A percentile compares a stretch with the other conserved stretches of the same genome.
These are phyloP conservation scores for Nephrotoma guestfalica DNA, from an alignment of 2,888 invertebrate genomes.

Conservation along the genomic window DNA sequence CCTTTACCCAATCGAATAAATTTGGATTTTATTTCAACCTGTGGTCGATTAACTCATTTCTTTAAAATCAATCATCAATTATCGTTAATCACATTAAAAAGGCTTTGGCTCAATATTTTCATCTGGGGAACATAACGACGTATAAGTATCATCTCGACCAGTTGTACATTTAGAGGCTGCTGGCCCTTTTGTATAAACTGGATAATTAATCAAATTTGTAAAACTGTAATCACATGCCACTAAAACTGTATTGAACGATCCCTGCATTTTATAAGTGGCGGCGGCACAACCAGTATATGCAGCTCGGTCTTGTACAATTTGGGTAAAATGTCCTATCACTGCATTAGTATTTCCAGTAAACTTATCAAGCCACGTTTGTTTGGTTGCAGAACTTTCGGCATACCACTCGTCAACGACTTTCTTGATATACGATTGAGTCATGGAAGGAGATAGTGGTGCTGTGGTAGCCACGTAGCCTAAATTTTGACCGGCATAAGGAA, in stretches of 20 bases:
- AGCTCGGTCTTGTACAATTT: slow-evolving; percentile 7
- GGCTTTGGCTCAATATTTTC: neutral
- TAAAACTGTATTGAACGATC: neutral
- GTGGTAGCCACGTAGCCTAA: neutral
- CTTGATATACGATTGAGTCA: neutral
- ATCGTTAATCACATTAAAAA: neutral
- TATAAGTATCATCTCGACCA: neutral
- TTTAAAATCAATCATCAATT: no score
- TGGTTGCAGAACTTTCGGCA: neutral
- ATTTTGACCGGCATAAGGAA: slow-evolving; percentile 8
- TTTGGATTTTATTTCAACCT: no score
- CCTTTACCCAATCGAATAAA: no score
- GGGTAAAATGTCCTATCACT: slow-evolving; percentile 9
- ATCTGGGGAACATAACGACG: neutral
- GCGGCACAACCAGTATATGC: slow-evolving; percentile 9
- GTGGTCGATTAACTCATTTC: no score
- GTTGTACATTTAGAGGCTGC: slow-evolving; percentile 6
- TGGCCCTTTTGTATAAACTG: slow-evolving; percentile 7
- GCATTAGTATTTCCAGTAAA: neutral
- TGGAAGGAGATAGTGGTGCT: neutral
- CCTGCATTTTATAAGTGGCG: neutral
- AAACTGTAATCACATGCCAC: slow-evolving; percentile 10
- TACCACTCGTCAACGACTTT: neutral
- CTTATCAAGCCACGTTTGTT: neutral
- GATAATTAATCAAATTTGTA: slow-evolving; percentile 3